Conservation (phyloP, 2,113 vertebrate species). For the Elephantulus edwardii region DNA sequence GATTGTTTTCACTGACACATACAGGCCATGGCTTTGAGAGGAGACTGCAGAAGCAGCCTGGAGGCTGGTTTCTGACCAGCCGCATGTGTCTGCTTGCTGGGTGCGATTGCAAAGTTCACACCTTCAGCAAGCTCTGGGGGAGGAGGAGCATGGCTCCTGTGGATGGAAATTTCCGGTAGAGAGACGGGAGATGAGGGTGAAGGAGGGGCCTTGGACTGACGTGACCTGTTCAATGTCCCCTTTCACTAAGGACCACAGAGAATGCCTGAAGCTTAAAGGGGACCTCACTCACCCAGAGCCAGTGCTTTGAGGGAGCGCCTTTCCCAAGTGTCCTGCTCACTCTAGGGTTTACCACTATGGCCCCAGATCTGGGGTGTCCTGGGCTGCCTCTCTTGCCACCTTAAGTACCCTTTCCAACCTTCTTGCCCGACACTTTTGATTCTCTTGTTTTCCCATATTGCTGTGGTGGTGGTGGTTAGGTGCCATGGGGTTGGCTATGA, state of each 20-base stretch:
- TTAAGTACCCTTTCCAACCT: no score
- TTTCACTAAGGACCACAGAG: neutral
- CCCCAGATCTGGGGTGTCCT: neutral
- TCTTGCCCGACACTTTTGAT: no score
- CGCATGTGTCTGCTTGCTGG: neutral
- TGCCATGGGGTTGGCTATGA: no score
- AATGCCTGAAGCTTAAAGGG: neutral
- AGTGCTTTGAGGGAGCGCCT: neutral
- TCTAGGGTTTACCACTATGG: no score
- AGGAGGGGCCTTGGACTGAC: neutral
- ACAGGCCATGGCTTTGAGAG: neutral
- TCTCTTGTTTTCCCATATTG: no score
- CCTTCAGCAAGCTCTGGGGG: neutral
- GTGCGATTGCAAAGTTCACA: neutral
- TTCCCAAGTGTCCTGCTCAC: neutral
- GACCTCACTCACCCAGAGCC: no score
- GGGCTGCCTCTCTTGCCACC: neutral
- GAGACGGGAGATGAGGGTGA: neutral
- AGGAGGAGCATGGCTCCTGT: neutral
- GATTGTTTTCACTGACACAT: neutral
- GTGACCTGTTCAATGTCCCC: accelerated
- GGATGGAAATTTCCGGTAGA: neutral
- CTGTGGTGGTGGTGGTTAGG: no score
- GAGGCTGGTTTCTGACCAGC: neutral
- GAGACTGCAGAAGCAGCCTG: neutral